These are phyloP conservation scores for Drosophila biarmipes DNA, from an alignment of 1,140 invertebrate genomes.

Conservation along the genomic window DNA sequence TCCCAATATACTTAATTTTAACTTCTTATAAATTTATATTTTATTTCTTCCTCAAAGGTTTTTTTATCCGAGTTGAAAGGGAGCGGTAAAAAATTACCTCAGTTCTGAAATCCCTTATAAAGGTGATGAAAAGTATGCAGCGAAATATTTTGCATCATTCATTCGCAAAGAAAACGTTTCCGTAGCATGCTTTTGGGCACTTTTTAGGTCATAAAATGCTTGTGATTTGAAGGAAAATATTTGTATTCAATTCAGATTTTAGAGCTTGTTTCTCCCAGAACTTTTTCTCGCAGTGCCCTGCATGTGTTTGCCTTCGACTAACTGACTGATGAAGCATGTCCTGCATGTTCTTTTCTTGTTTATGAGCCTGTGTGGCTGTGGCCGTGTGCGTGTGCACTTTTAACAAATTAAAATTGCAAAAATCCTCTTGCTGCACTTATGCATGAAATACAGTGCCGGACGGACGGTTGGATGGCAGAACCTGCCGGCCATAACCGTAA, in stretches of 20 bases:
- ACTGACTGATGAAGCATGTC: conserved; percentile 64
- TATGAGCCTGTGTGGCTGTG: conserved; percentile 34
- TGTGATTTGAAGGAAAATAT: no score
- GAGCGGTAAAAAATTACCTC: no score
- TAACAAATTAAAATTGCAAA: conserved; percentile 78
- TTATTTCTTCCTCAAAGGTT: no score
- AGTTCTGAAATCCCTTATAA: background rate
- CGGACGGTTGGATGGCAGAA: conserved; percentile 55
- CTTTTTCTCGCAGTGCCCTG: background rate
- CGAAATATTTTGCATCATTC: no score
- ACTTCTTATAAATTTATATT: no score
- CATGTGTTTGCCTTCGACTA: conserved; percentile 37
- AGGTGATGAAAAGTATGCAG: no score
- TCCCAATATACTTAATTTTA: no score
- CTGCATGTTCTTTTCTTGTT: conserved; percentile 52
- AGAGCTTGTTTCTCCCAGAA: no score
- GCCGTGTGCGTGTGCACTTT: conserved; percentile 55
- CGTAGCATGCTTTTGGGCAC: background rate
- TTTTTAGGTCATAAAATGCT: background rate
- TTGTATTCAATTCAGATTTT: no score
- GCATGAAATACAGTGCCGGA: conserved; percentile 40
- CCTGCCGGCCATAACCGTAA: conserved; percentile 61
- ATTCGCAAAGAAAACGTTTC: background rate
- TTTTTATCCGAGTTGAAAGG: no score
- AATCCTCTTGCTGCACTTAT: conserved; percentile 72